Evolutionary conservation across 2,797 vertebrate species (phyloP).

Genomic region (Xyrichtys novacula): DNA sequence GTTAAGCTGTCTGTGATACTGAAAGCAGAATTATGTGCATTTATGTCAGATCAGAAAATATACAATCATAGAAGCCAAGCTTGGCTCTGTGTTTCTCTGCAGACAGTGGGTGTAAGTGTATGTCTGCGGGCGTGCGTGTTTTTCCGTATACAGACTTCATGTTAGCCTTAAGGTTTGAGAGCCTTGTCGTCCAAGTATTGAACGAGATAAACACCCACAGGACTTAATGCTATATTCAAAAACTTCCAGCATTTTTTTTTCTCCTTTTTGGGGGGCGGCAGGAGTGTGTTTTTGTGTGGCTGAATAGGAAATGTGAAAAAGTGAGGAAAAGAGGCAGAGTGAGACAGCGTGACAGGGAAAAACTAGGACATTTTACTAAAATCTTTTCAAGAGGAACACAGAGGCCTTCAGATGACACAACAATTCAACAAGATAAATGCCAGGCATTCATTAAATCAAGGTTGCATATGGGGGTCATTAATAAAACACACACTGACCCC

Average conservation of each 20-base stretch:
- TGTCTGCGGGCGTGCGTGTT: not conserved
- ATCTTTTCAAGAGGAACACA: slow-evolving; percentile 12
- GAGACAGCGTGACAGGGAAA: slow-evolving; percentile 13
- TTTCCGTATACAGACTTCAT: too few species aligned
- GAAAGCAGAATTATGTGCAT: too few species aligned
- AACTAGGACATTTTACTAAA: slow-evolving; percentile 28
- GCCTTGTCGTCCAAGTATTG: slow-evolving; percentile 1
- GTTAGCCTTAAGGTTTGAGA: slow-evolving; percentile 40
- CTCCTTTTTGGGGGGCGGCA: not conserved
- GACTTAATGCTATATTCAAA: slow-evolving; percentile 16
- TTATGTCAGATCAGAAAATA: too few species aligned
- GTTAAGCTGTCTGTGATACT: too few species aligned
- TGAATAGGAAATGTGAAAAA: slow-evolving; percentile 8
- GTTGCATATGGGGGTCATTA: slow-evolving; percentile 20
- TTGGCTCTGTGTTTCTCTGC: slow-evolving; percentile 1
- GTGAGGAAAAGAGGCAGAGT: not conserved
- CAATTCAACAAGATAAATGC: slow-evolving; percentile 19
- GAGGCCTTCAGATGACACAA: slow-evolving; percentile 30
- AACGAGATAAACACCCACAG: slow-evolving; percentile 5
- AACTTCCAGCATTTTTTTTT: not conserved
- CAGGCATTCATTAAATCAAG: slow-evolving; percentile 33
- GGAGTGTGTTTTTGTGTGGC: too few species aligned
- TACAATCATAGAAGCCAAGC: too few species aligned
- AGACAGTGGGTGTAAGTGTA: too few species aligned
- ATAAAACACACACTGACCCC: slow-evolving; percentile 19